Percentiles rank a stretch among this genome's conserved stretches.
These are phyloP conservation scores for Geothlypis trichas DNA, from an alignment of 2,113 vertebrate genomes.

Conservation along the genomic window DNA sequence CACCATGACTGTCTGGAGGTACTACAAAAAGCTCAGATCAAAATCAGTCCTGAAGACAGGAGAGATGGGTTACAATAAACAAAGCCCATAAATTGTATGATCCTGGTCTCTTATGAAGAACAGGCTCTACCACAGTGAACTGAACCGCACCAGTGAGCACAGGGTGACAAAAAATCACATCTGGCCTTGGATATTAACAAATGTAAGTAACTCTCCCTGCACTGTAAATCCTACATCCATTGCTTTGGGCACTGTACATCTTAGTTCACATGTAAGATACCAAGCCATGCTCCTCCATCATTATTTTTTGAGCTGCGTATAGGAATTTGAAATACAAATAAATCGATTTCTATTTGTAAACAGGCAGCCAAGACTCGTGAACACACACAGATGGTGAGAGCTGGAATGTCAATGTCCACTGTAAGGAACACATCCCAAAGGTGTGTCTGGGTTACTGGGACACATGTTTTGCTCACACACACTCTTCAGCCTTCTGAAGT, in stretches of 20 bases:
- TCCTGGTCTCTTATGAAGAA: rapidly evolving
- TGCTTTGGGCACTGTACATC: not conserved
- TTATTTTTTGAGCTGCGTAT: not conserved
- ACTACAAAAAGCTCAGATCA: not conserved
- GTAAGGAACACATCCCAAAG: not conserved
- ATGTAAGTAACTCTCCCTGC: not conserved
- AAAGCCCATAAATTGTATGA: not conserved
- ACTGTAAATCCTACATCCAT: not conserved
- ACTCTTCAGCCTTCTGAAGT: not conserved
- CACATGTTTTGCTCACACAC: rapidly evolving
- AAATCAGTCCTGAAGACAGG: not conserved
- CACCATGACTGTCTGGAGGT: not conserved
- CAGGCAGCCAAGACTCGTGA: not conserved
- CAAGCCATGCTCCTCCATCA: not conserved
- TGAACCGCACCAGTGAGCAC: not conserved
- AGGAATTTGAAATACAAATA: not conserved
- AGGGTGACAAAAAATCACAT: not conserved
- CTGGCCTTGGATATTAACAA: not conserved
- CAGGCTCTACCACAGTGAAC: not conserved
- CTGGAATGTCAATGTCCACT: not conserved
- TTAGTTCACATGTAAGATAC: not conserved
- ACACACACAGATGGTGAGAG: not conserved
- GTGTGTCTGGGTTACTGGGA: not conserved
- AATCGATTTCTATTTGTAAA: not conserved
- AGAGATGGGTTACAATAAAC: not conserved